Evolutionary conservation across 2,113 vertebrate species (phyloP), one percentile per base, ranked within the genome.

Genomic region (Maccullochella peelii): DNA sequence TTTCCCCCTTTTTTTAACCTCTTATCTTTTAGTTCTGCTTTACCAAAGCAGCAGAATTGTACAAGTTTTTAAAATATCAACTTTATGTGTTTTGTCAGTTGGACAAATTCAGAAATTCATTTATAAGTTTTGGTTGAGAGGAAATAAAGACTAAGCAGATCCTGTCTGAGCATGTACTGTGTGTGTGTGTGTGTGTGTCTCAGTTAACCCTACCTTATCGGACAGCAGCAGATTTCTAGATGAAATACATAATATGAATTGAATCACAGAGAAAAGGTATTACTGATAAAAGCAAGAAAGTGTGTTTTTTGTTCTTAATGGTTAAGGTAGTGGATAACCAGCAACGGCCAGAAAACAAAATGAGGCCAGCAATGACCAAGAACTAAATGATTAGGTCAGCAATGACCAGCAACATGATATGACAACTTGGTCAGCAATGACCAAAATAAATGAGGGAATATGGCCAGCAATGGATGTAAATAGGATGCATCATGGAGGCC

Each of bases 121-220:
- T 76, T 61, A 20, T 21, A 50, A 54, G 27, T 83, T 80, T 83
- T 27, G 62, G 15, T 50, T 78, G 12, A 63, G 54, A 82, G 40
- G 44, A 90, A 86, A 63, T 50, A 52, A 69, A 57, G 38, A 59
- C 55, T 36, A 9, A 16, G 49, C 8, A 73, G 23, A 77, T 82
- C 55, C 77, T 80, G 49, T 72, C 5, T 84, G 10, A 23, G 27
- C 2, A 2, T 71, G 12, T 40, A 23, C 66, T 23, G 36, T 62
- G 36, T 30, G 61, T 42, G 23, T 70, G 40, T 36, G 18, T 33
- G 20, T 70, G 68, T 54, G 50, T 42, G 55, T 59, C 1, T 55
- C 44, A 75, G 58, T 63, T 61, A 61, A 69, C 54, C 33, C 3
- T 55, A 55, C 9, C 9, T 27, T 58, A 2, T 61, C 3, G 1